Percentiles rank a stretch among this genome's conserved stretches.
Evolutionary conservation across 2,888 invertebrate species (phyloP).

Genomic region (Sinhomidia bicolor): DNA sequence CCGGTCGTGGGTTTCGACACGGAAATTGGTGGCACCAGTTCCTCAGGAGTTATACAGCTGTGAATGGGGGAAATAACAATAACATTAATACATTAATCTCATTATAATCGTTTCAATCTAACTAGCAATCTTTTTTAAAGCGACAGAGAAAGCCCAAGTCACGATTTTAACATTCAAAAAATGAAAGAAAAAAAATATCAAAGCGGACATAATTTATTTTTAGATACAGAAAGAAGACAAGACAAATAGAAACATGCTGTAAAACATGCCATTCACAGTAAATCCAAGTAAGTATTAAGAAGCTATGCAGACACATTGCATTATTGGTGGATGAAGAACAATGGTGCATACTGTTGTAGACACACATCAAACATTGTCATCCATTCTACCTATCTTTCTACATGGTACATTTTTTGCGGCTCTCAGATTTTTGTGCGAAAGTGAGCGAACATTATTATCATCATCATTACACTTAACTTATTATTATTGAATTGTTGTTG

Average conservation of each 20-base stretch:
- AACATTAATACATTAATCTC: slow-evolving; percentile 35
- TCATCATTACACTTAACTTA: no score
- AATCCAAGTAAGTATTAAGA: slow-evolving; percentile 29
- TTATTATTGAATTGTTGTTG: slow-evolving; percentile 50
- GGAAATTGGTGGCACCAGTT: slow-evolving; percentile 75
- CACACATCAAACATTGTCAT: slow-evolving; percentile 6
- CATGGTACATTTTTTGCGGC: slow-evolving; percentile 23
- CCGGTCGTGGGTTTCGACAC: slow-evolving; percentile 73
- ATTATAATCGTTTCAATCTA: slow-evolving; percentile 14
- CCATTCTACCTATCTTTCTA: neutral
- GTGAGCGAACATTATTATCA: slow-evolving; percentile 46
- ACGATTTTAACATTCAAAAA: slow-evolving; percentile 60
- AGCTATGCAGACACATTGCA: slow-evolving; percentile 35
- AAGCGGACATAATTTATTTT: slow-evolving; percentile 49
- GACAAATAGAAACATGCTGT: slow-evolving; percentile 42
- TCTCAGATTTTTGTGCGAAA: slow-evolving; percentile 59
- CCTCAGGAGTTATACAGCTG: slow-evolving; percentile 80
- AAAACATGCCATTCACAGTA: slow-evolving; percentile 25
- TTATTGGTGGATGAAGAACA: no score
- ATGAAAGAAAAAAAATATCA: slow-evolving; percentile 43
- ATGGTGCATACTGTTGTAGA: neutral
- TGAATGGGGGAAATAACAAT: slow-evolving; percentile 42
- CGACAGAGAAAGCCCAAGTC: slow-evolving; percentile 80
- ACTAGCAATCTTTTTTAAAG: slow-evolving; percentile 42
- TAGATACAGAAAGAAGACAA: slow-evolving; percentile 57